Conservation (phyloP, 64 coral and sea anemone genomes). For the Trachythela sp. region DNA sequence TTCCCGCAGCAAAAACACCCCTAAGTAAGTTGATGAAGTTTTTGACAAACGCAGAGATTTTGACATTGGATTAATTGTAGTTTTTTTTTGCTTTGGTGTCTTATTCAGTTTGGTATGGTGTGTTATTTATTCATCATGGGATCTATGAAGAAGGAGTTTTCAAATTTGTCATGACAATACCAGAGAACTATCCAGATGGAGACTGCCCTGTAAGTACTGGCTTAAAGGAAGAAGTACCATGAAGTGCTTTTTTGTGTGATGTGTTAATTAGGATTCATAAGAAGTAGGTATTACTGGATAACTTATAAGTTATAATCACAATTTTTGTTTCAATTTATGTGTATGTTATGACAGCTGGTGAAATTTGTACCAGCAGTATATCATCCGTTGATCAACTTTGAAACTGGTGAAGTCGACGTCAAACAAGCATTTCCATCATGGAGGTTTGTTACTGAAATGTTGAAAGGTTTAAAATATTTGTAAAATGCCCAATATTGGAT, state of each 20-base stretch:
- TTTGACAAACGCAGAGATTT: not conserved
- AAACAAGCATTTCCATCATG: conserved; percentile 86
- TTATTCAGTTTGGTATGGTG: conserved; percentile 93
- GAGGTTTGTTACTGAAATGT: conserved; percentile 37
- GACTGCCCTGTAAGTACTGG: conserved; percentile 86
- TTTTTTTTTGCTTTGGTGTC: conserved; percentile 3
- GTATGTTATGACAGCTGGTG: conserved; percentile 52
- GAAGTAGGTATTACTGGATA: no score
- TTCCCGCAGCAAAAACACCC: conserved; percentile 89
- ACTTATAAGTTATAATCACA: no score
- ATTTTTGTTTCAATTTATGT: not conserved
- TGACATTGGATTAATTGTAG: not conserved
- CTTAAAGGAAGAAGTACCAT: no score
- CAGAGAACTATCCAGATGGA: conserved; percentile 96
- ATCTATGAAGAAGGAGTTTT: conserved; percentile 91
- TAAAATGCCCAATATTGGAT: not conserved
- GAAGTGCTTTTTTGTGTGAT: no score
- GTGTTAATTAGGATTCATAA: no score
- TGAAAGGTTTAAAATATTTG: not conserved
- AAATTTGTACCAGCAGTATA: conserved; percentile 80
- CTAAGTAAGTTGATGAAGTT: conserved; percentile 56
- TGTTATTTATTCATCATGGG: conserved; percentile 91
- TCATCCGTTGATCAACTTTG: conserved; percentile 88
- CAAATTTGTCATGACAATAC: conserved; percentile 88
- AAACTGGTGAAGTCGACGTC: conserved; percentile 93